Evolutionary conservation across 2,888 invertebrate genomes (phyloP), one percentile per base, ranked within the genome.

Genomic region (Augochlorella aurata): DNA sequence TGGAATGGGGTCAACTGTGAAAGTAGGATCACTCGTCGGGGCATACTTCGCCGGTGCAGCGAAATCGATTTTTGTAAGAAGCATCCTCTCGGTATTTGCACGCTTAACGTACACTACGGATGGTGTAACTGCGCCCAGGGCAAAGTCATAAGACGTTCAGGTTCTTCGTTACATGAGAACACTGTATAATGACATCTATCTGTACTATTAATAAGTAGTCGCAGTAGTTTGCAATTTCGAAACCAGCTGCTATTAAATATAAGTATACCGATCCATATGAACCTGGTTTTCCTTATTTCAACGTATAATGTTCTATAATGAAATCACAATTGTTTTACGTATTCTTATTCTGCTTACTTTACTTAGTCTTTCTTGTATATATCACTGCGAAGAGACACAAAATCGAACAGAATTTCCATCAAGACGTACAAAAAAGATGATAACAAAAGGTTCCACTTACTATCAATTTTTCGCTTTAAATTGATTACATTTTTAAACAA

Each of bases 1-100:
- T 85, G 80, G 87, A 92, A 92, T 87, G 88, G 87, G 91, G 90
- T 92, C 91, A 90, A 91, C 89, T 90, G 90, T 89, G 87, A 90
- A 89, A 90, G 87, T 66, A 75, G 50, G 82, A 71, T 84, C 84
- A 82, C 72, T 74, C 68, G 75, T 45, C 68, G 47, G 72, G 21
- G 29, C 63, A 45, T 69, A 9, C 54, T 50, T 66, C 21, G 54
- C 69, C 21, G 69, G 74, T 29, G 65, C 63, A 65, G 52, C 54
- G 21, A 38, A 63, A 75, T 81, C 74, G 72, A 79, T 79, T 83
- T 81, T 79, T 73, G 50, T 66, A 52, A 72, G 74, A 70, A 71
- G 44, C 24, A 74, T 78, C 65, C 49, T 58, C 61, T 45, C 24
- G 61, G 49, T 71, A 72, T 73, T 16, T 47, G 47, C 29, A 58